phyloP scores from a whole-genome alignment of 2,888 invertebrate genomes.

The Pristionchus mayeri region DNA sequence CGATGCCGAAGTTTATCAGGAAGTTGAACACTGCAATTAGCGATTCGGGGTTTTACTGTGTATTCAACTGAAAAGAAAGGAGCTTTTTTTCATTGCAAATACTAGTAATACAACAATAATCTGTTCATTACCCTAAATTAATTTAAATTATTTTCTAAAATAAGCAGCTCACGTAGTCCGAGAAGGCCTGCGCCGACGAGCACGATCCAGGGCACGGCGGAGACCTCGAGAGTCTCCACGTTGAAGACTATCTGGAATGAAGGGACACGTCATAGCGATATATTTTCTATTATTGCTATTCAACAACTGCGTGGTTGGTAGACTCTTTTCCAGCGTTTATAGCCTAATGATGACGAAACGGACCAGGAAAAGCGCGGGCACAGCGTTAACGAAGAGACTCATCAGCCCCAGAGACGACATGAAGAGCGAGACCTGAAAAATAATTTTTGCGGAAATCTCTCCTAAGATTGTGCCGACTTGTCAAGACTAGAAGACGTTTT shows the following conservation, averaged over 20 bases:
- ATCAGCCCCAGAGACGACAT: constrained; percentile 91
- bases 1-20: constrained; percentile 92
- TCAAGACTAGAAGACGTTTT: too few relatives aligned
- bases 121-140: too few relatives aligned
- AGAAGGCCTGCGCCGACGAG: constrained; percentile 84
- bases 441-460: too few relatives aligned
- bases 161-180: constrained; percentile 68
- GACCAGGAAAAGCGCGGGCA: constrained; percentile 8
- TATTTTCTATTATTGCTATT: too few relatives aligned
- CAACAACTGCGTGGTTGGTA: constrained; percentile 71
- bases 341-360: neutral
- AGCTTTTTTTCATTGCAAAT: neutral
- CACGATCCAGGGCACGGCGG: constrained; percentile 89
- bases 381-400: constrained; percentile 84
- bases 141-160: too few relatives aligned
- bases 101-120: neutral
- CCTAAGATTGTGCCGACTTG: too few relatives aligned
- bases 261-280: too few relatives aligned
- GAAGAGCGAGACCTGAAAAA: constrained; percentile 87
- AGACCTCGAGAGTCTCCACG: constrained; percentile 87
- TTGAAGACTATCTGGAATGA: constrained; percentile 78
- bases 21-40: constrained; percentile 90
- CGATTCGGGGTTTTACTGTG: too few relatives aligned
- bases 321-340: neutral
- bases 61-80: too few relatives aligned